phyloP scores from a whole-genome alignment of 37 sponge, comb jelly and placozoan species.

The Crambe crambe region DNA sequence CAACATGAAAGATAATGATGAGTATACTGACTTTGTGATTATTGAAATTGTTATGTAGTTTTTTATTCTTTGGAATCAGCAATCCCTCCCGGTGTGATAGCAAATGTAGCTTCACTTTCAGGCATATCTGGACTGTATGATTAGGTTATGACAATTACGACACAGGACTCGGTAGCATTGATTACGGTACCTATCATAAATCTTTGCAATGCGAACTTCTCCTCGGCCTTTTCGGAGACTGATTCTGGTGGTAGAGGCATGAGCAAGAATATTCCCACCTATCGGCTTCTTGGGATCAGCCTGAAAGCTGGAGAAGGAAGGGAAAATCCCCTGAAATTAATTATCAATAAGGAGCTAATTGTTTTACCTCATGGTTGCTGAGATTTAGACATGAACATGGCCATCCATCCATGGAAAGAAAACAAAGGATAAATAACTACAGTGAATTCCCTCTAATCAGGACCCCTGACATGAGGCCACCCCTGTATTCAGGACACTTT shows the following conservation, averaged over 20 bases:
- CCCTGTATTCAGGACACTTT: not conserved
- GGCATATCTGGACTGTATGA: constrained; percentile 91
- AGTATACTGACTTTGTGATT: too few relatives aligned
- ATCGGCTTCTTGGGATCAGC: constrained; percentile 99
- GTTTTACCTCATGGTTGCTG: constrained; percentile 40
- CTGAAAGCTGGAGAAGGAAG: constrained; percentile 76
- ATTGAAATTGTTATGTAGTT: not conserved
- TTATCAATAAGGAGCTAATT: not conserved
- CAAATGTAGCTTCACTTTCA: constrained; percentile 97
- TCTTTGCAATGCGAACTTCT: constrained; percentile 96
- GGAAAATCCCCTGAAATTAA: not conserved
- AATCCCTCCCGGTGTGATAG: constrained; percentile 93
- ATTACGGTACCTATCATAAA: constrained; percentile 99
- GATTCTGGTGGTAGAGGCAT: constrained; percentile 98
- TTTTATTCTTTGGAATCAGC: constrained; percentile 94
- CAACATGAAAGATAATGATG: not conserved
- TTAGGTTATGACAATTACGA: not conserved
- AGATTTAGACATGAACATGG: too few relatives aligned
- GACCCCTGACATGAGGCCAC: not conserved
- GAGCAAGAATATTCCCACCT: constrained; percentile 98
- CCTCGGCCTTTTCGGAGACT: constrained; percentile 96
- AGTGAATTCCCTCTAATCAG: not conserved
- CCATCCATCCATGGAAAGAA: too few relatives aligned
- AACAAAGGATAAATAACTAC: not conserved
- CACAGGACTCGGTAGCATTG: not conserved